Evolutionary conservation across 2,797 vertebrate genomes (phyloP).

Genomic region (Lophius americanus): DNA sequence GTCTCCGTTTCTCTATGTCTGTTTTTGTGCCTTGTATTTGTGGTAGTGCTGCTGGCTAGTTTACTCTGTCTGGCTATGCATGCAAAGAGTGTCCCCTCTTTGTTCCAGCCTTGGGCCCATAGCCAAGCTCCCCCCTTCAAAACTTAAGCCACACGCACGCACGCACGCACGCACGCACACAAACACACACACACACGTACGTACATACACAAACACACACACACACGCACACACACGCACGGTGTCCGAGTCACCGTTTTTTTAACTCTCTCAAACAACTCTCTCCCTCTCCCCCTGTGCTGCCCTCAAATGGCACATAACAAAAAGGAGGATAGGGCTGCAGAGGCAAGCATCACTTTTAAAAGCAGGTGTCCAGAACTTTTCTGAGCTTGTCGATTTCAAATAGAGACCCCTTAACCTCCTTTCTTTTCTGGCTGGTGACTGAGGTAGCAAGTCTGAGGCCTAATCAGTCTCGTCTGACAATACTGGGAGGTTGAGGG

Average conservation of each 20-base stretch:
- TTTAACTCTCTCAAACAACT: conserved; percentile 63
- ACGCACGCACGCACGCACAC: conserved; percentile 34
- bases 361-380: conserved; percentile 86
- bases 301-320: conserved; percentile 76
- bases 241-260: conserved; percentile 51
- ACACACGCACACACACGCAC: conserved; percentile 26
- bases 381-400: conserved; percentile 77
- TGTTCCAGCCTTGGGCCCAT: conserved; percentile 79
- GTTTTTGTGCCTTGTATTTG: conserved; percentile 70
- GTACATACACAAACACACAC: conserved; percentile 30
- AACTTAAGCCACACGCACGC: conserved; percentile 73
- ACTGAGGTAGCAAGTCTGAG: conserved; percentile 79
- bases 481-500: conserved; percentile 83
- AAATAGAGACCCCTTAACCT: conserved; percentile 83
- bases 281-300: conserved; percentile 57
- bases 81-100: conserved; percentile 87
- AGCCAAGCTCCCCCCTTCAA: conserved; percentile 82
- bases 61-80: conserved; percentile 85
- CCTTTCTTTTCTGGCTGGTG: conserved; percentile 76
- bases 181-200: conserved; percentile 17
- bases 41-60: conserved; percentile 75
- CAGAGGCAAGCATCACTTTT: conserved; percentile 80
- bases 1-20: conserved; percentile 48
- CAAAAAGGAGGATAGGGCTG: conserved; percentile 71
- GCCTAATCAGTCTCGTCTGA: conserved; percentile 80